phyloP scores from a whole-genome alignment of 2,888 invertebrate genomes.

The Plagodis dolabraria region DNA sequence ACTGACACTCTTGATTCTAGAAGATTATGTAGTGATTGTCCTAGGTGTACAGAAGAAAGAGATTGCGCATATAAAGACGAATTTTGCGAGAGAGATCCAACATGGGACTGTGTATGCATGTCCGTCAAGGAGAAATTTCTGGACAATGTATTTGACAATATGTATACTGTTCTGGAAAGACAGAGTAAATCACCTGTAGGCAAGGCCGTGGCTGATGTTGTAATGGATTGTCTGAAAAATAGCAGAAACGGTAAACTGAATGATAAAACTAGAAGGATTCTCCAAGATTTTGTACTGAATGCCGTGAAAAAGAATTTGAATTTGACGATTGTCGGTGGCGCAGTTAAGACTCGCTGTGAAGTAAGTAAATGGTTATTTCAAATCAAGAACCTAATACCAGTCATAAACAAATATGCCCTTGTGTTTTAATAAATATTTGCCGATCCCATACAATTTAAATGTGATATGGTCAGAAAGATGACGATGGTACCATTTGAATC shows the following conservation, averaged over 20 bases:
- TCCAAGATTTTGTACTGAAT: conserved; percentile 68
- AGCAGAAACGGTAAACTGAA: conserved; percentile 74
- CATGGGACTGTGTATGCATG: conserved; percentile 67
- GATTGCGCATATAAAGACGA: conserved; percentile 56
- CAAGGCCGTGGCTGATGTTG: conserved; percentile 61
- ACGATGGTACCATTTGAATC: too few species aligned
- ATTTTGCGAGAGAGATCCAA: conserved; percentile 54
- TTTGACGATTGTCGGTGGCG: conserved; percentile 74
- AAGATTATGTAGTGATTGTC: conserved; percentile 69
- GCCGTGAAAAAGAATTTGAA: conserved; percentile 71
- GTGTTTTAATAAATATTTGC: too few species aligned
- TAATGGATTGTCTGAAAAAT: conserved; percentile 58
- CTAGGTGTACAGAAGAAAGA: conserved; percentile 58
- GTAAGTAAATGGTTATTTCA: conserved; percentile 32
- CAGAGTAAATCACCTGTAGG: conserved; percentile 52
- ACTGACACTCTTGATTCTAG: conserved; percentile 63
- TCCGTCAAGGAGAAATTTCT: conserved; percentile 66
- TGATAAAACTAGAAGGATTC: conserved; percentile 53
- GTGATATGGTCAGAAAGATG: too few species aligned
- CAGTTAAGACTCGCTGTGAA: conserved; percentile 78
- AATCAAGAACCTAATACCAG: too few species aligned
- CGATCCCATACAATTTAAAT: too few species aligned
- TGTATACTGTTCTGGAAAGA: conserved; percentile 69
- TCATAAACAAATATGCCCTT: too few species aligned
- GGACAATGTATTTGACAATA: conserved; percentile 76